Conservation (phyloP, 2,113 vertebrate genomes). For the Dascyllus trimaculatus region DNA sequence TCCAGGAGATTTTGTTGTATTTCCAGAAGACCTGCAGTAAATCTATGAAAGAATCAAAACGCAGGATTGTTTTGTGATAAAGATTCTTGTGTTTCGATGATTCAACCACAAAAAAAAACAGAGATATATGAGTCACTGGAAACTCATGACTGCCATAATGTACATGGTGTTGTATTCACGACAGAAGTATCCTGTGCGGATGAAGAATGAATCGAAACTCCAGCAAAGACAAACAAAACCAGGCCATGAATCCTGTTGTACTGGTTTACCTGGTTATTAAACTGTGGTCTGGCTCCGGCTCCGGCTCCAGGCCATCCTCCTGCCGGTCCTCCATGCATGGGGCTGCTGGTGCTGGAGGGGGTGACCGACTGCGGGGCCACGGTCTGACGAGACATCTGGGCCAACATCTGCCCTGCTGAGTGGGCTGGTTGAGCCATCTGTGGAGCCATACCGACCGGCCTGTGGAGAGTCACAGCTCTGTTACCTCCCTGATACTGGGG, state of each 20-base stretch:
- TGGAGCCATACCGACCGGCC: conserved; percentile 84
- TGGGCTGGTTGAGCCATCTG: conserved; percentile 85
- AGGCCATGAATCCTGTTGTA: background rate
- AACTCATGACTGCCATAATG: too few relatives aligned
- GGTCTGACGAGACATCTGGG: conserved; percentile 93
- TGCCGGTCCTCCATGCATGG: conserved; percentile 73
- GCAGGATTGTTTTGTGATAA: too few relatives aligned
- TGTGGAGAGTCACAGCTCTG: conserved; percentile 54
- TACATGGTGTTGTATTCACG: too few relatives aligned
- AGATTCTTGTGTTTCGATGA: too few relatives aligned
- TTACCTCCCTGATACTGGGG: background rate
- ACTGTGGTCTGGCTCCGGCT: conserved; percentile 85
- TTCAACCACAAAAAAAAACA: too few relatives aligned
- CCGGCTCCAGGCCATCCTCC: conserved; percentile 79
- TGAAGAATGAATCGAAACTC: too few relatives aligned
- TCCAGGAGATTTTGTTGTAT: too few relatives aligned
- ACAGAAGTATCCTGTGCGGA: too few relatives aligned
- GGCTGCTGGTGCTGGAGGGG: conserved; percentile 71
- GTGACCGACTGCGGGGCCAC: conserved; percentile 79
- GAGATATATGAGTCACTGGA: too few relatives aligned
- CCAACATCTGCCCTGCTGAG: conserved; percentile 89
- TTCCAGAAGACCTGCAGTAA: too few relatives aligned
- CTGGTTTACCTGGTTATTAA: conserved; percentile 89
- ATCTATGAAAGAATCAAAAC: too few relatives aligned
- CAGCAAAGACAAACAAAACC: background rate